Evolutionary conservation across 2,888 invertebrate species (phyloP).

Genomic region (Epistrophe eligans): DNA sequence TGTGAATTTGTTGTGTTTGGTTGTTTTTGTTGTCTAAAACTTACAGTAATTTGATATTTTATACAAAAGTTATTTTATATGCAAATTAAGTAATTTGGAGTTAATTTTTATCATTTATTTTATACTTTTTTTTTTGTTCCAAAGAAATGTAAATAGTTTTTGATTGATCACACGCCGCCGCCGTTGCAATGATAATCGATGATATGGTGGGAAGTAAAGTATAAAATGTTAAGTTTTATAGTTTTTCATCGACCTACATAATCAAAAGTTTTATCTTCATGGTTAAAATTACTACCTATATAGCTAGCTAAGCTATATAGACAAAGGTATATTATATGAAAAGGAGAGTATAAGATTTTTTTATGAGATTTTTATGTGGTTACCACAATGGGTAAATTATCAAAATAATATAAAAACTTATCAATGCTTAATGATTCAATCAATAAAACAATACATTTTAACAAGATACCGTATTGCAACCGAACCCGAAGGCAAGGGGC

Average conservation of each 20-base stretch:
- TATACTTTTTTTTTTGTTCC: neutral
- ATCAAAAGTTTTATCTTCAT: neutral
- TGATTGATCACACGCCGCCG: conserved; percentile 22
- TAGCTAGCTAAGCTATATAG: too few species aligned
- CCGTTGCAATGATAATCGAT: neutral
- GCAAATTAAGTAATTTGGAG: conserved; percentile 34
- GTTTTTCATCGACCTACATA: conserved; percentile 8
- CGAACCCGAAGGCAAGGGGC: neutral
- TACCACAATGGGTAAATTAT: neutral
- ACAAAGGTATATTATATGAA: neutral
- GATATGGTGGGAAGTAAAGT: neutral
- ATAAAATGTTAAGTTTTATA: neutral
- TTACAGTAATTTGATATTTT: conserved; percentile 16
- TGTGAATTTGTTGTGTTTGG: neutral
- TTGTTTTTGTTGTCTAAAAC: conserved; percentile 20
- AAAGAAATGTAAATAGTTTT: neutral
- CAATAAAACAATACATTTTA: neutral
- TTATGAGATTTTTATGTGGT: neutral
- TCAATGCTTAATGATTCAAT: neutral
- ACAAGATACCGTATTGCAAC: neutral
- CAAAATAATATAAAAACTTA: neutral
- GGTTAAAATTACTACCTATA: neutral
- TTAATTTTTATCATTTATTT: conserved; percentile 14
- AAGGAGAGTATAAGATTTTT: neutral
- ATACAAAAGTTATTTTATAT: conserved; percentile 23